Evolutionary conservation across 2,113 vertebrate species (phyloP).

Genomic region (Peromyscus californicus): DNA sequence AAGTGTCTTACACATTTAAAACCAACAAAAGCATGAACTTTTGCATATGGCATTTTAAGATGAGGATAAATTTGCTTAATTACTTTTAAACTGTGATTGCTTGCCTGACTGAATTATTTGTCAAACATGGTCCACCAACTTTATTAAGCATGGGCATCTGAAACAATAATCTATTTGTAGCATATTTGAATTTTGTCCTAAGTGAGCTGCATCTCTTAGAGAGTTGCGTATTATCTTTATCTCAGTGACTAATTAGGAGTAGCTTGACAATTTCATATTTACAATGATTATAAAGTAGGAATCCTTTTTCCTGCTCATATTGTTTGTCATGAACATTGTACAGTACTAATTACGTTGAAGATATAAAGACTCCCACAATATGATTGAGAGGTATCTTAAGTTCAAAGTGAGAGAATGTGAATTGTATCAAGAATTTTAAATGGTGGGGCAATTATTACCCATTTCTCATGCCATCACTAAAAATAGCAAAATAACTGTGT

Average conservation of each 20-base stretch:
- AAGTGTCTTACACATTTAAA: slow-evolving; percentile 66
- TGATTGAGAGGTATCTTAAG: slow-evolving; percentile 78
- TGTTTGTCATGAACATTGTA: slow-evolving; percentile 64
- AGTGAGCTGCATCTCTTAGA: slow-evolving; percentile 59
- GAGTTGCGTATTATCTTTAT: slow-evolving; percentile 61
- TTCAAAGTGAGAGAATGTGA: slow-evolving; percentile 75
- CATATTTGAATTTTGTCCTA: slow-evolving; percentile 64
- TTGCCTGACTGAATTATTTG: slow-evolving; percentile 70
- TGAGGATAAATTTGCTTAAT: slow-evolving; percentile 68
- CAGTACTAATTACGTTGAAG: slow-evolving; percentile 63
- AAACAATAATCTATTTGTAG: slow-evolving; percentile 72
- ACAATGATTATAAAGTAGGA: slow-evolving; percentile 70
- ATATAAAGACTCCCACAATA: slow-evolving; percentile 65
- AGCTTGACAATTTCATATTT: slow-evolving; percentile 75
- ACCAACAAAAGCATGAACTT: slow-evolving; percentile 49
- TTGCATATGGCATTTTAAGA: slow-evolving; percentile 68
- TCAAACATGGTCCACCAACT: slow-evolving; percentile 73
- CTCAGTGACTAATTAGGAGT: slow-evolving; percentile 74
- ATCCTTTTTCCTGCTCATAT: slow-evolving; percentile 59
- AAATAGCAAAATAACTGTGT: slow-evolving; percentile 64
- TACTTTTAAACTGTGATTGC: slow-evolving; percentile 73
- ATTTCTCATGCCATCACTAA: slow-evolving; percentile 69
- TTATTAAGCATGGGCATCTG: slow-evolving; percentile 70
- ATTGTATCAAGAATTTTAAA: slow-evolving; percentile 77
- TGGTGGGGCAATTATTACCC: slow-evolving; percentile 64